A percentile compares a stretch with the other conserved stretches of the same genome.
Conservation (phyloP, 1,140 invertebrate species). For the Heterodera schachtii region DNA sequence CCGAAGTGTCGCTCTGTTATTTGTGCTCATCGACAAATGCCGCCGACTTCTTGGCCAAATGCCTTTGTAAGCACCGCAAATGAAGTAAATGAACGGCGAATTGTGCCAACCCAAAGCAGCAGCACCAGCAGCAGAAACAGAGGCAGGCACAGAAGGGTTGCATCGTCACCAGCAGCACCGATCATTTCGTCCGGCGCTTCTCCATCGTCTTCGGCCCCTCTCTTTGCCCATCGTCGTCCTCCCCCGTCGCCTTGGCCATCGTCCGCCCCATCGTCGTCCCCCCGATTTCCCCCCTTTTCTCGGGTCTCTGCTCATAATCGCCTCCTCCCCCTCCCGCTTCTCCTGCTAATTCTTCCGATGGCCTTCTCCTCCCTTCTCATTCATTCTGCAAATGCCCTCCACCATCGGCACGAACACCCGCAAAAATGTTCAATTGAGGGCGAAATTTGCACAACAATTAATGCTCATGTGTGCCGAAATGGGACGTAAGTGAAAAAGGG, state of each 20-base stretch:
- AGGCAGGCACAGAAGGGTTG: too few species aligned
- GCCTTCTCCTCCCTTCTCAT: neutral
- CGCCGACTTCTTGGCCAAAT: neutral
- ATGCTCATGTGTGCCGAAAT: slow-evolving; percentile 60
- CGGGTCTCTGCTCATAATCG: neutral
- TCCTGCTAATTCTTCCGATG: slow-evolving; percentile 2
- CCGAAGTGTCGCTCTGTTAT: neutral
- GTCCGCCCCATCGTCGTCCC: neutral
- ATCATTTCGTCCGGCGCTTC: too few species aligned
- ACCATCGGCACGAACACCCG: slow-evolving; percentile 15
- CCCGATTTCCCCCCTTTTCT: neutral
- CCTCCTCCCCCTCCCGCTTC: slow-evolving; percentile 22
- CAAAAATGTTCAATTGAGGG: slow-evolving; percentile 27
- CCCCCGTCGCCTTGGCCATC: too few species aligned
- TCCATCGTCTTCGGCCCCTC: too few species aligned
- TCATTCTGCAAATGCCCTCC: neutral
- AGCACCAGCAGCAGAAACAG: too few species aligned
- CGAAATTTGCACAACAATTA: slow-evolving; percentile 57
- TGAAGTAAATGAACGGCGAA: too few species aligned
- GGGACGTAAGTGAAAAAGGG: slow-evolving; percentile 51
- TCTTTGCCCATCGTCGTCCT: too few species aligned
- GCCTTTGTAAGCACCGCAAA: neutral
- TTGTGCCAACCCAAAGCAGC: too few species aligned
- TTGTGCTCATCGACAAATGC: neutral
- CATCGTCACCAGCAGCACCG: too few species aligned